Evolutionary conservation across 2,797 vertebrate genomes (phyloP).

Genomic region (Tiaroga cobitis): DNA sequence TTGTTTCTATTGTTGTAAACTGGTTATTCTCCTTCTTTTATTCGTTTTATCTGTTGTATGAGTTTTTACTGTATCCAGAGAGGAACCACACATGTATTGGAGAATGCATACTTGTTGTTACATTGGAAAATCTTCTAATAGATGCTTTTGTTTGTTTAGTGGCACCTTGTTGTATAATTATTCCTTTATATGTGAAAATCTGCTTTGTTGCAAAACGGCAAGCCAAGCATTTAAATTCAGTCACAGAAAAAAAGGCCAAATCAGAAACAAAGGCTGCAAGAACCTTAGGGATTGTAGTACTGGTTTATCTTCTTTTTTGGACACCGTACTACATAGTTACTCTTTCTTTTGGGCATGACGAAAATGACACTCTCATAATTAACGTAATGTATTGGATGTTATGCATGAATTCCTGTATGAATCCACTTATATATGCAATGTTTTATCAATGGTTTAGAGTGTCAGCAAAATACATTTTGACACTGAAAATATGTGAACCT

Average conservation of each 20-base stretch:
- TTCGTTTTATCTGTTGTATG: conserved; percentile 59
- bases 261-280: conserved; percentile 70
- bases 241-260: conserved; percentile 41
- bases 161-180: background rate
- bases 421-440: conserved; percentile 70
- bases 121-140: conserved; percentile 31
- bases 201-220: conserved; percentile 66
- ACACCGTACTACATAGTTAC: conserved; percentile 67
- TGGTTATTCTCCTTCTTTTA: conserved; percentile 65
- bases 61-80: conserved; percentile 56
- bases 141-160: conserved; percentile 42
- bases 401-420: conserved; percentile 68
- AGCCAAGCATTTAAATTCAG: conserved; percentile 55
- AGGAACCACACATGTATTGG: conserved; percentile 61
- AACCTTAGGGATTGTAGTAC: conserved; percentile 65
- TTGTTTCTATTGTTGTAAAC: conserved; percentile 61
- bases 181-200: conserved; percentile 64
- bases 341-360: conserved; percentile 39
- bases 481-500: conserved; percentile 61
- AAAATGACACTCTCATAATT: background rate
- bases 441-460: conserved; percentile 73
- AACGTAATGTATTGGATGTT: conserved; percentile 64
- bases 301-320: conserved; percentile 67
- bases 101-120: conserved; percentile 63
- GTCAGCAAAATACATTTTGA: conserved; percentile 62